These are phyloP conservation scores for Prionailurus bengalensis DNA, from an alignment of 2,113 vertebrate species.

Conservation along the genomic window DNA sequence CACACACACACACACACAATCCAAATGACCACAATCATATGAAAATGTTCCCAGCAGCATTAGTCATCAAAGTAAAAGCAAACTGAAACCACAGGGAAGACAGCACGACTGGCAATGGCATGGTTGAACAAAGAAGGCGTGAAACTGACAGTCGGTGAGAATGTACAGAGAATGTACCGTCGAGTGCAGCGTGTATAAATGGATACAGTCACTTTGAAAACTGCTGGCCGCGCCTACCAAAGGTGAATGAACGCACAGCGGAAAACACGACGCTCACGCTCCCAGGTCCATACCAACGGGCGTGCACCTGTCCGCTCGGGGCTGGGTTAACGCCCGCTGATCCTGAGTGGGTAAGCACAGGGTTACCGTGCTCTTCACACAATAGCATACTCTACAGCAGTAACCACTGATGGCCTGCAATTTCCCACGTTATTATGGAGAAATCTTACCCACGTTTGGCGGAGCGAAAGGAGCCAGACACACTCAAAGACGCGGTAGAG, in stretches of 20 bases:
- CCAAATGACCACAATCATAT: background rate
- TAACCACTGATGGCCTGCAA: accelerated
- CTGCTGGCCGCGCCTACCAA: background rate
- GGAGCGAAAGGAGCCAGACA: background rate
- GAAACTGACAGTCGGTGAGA: accelerated
- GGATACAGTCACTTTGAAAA: background rate
- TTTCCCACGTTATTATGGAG: background rate
- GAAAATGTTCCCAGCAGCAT: background rate
- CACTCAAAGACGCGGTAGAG: background rate
- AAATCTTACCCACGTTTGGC: background rate
- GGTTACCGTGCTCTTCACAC: background rate
- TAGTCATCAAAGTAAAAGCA: background rate
- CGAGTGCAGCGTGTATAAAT: accelerated
- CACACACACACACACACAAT: background rate
- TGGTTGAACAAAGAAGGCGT: background rate
- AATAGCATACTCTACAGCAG: accelerated
- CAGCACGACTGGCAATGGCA: accelerated
- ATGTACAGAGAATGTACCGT: too few species aligned
- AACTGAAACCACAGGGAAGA: background rate
- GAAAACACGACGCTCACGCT: accelerated
- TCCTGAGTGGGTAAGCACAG: accelerated
- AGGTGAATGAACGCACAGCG: accelerated
- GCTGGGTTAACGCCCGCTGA: background rate
- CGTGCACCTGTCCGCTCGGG: accelerated
- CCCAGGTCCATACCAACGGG: background rate